Base-by-base conservation (phyloP, 2,113 vertebrate genomes). In the Calidris pugnax region DNA sequence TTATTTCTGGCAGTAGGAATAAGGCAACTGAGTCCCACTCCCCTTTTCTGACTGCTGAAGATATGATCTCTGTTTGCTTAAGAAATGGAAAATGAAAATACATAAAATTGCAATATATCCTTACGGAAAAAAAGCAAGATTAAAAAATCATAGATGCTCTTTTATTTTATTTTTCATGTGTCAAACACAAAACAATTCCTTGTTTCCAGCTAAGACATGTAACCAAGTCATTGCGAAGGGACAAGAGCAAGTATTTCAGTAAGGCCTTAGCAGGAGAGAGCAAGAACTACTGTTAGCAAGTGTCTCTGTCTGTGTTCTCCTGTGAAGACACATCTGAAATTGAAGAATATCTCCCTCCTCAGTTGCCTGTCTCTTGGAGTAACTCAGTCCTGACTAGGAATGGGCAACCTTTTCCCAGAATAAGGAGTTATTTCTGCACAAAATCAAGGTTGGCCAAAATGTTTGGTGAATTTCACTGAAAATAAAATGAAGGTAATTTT, bases 121-220 rank as follows among this genome's bases (percentile, higher is more conserved):
- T 51, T 84, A 72, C 20, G 47, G 63, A 66, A 91, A 89, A 59
- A 55, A 22, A 83, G 22, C 76, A 93, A 74, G 88, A 79, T 87
- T 77, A 62, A 43, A 93, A 85, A 83, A 50, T 82, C 72, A 59
- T 88, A 93, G 30, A 48, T 32, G 22, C 16, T 66, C 4, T 84
- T 95, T 86, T 24, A 41, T 84, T 95, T 90, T 93, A 67, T 79
- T 95, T 94, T 90, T 86, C 17, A 48, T 75, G 37, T 76, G 43
- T 91, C 91, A 91, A 95, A 73, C 2, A 2, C 47, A 66, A 57
- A 95, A 33, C 53, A 94, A n/a, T 78, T 92, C 48, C 26, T 75
- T 75, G 12, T 78, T 93, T 78, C 48, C 28, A 60, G 51, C 28
- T 83, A 35, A 81, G 17, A 17, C 78, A 16, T 53, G 23, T 56